Conservation (phyloP, 37 sponge, comb jelly and placozoan genomes). For the Cliona cf. orientalis region DNA sequence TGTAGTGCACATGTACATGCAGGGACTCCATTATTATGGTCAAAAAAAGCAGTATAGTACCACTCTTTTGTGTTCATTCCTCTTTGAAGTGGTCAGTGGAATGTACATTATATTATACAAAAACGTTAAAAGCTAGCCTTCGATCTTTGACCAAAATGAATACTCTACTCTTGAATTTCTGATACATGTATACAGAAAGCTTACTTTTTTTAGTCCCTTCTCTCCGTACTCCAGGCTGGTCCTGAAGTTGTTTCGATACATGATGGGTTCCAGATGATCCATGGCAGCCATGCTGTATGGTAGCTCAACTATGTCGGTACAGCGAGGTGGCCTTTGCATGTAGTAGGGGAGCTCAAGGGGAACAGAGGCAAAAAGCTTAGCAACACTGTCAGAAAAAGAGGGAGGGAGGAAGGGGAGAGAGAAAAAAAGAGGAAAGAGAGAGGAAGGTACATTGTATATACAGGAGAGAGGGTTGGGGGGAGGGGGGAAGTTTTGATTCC, state of each 20-base stretch:
- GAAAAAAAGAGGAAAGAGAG: not conserved
- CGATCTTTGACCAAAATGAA: too few species aligned
- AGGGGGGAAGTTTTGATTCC: too few species aligned
- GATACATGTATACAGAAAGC: not conserved
- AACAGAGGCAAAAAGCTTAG: conserved; percentile 27
- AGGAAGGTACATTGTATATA: not conserved
- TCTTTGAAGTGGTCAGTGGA: too few species aligned
- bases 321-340: conserved; percentile 46
- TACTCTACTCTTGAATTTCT: too few species aligned
- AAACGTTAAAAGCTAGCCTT: too few species aligned
- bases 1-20: too few species aligned
- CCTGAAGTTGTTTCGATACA: conserved; percentile 16
- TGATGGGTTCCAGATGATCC: conserved; percentile 84
- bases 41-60: too few species aligned
- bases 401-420: not conserved
- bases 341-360: conserved; percentile 24
- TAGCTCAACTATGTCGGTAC: conserved; percentile 67
- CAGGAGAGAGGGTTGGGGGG: not conserved
- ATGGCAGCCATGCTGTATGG: conserved; percentile 79
- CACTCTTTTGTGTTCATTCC: too few species aligned
- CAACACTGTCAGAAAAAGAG: not conserved
- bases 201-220: conserved; percentile 38
- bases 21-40: too few species aligned
- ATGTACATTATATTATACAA: too few species aligned
- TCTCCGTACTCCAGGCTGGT: conserved; percentile 13